phyloP scores from a whole-genome alignment of 1,140 invertebrate species.

The Apis laboriosa region DNA sequence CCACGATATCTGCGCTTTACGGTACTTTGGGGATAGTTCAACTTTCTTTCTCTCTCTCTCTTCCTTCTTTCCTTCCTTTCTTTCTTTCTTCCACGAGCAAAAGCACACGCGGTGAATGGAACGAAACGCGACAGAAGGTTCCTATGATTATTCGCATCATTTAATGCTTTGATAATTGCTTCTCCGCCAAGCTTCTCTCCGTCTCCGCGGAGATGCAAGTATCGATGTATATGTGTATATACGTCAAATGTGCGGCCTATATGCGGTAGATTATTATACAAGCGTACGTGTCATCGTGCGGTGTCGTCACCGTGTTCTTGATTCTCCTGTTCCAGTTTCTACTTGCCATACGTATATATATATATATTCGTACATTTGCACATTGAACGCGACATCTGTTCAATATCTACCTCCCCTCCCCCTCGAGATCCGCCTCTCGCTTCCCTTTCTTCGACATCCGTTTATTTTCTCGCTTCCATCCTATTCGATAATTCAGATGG shows the following conservation, averaged over 20 bases:
- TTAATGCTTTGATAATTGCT: constrained; percentile 14
- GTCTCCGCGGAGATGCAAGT: neutral
- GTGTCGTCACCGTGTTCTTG: constrained; percentile 40
- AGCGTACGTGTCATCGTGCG: neutral
- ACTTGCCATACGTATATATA: neutral
- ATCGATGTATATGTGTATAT: neutral
- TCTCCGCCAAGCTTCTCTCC: neutral
- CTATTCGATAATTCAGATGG: constrained; percentile 51
- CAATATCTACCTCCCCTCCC: constrained; percentile 43
- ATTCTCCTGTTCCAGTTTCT: constrained; percentile 46
- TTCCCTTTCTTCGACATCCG: neutral
- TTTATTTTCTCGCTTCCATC: constrained; percentile 41
- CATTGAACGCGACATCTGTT: constrained; percentile 64
- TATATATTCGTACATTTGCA: constrained; percentile 57
- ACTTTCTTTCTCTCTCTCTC: neutral
- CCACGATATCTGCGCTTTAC: neutral
- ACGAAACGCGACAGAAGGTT: neutral
- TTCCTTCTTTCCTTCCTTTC: neutral
- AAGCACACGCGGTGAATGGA: neutral
- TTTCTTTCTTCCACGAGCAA: neutral
- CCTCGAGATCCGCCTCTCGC: constrained; percentile 1
- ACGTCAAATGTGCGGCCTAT: constrained; percentile 7
- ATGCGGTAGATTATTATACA: neutral
- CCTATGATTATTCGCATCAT: constrained; percentile 23
- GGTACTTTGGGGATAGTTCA: neutral